These are phyloP conservation scores for Poeciliopsis occidentalis DNA, from an alignment of 2,113 vertebrate species.

Conservation along the genomic window DNA sequence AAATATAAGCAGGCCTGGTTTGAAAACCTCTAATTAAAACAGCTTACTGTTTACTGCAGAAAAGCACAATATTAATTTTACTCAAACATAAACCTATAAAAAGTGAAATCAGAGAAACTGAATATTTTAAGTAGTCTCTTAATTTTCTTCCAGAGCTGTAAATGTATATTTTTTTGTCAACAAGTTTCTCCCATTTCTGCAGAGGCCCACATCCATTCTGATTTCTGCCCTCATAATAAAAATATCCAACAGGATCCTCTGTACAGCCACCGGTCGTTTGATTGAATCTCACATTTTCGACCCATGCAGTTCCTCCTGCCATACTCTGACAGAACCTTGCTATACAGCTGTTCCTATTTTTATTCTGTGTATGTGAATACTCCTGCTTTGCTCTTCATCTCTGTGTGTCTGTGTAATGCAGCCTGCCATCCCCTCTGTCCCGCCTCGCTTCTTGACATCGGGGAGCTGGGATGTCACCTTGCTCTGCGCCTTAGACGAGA, in stretches of 20 bases:
- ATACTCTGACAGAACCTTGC: conserved; percentile 13
- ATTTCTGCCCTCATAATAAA: neutral
- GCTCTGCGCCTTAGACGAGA: conserved; percentile 81
- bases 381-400: conserved; percentile 23
- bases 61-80: too few relatives aligned
- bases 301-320: neutral
- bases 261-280: neutral
- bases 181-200: neutral
- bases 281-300: conserved; percentile 5
- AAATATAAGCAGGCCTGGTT: too few relatives aligned
- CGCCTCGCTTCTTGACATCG: conserved; percentile 84
- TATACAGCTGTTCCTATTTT: conserved; percentile 38
- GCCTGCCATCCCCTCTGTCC: conserved; percentile 71
- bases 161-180: neutral
- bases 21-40: too few relatives aligned
- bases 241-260: neutral
- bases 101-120: too few relatives aligned
- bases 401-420: conserved; percentile 51
- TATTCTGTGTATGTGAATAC: conserved; percentile 29
- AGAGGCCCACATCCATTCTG: neutral
- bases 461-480: conserved; percentile 85
- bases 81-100: too few relatives aligned
- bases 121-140: too few relatives aligned
- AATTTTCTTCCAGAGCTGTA: too few relatives aligned
- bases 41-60: too few relatives aligned